Evolutionary conservation across 2,888 invertebrate genomes (phyloP).

Genomic region (Plagodis dolabraria): DNA sequence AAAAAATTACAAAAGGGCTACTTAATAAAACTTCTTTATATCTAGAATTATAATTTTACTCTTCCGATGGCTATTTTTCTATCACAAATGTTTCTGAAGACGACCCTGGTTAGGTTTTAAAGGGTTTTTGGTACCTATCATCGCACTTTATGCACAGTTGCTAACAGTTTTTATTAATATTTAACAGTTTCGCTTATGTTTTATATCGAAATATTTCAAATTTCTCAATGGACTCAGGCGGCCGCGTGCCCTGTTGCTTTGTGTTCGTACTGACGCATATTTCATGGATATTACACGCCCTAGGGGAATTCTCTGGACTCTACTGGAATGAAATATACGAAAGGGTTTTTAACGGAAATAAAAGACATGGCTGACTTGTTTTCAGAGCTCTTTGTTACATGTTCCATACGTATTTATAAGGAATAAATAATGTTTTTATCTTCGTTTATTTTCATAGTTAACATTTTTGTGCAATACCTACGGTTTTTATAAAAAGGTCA

Average conservation of each 20-base stretch:
- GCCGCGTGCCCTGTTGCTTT: conserved; percentile 55
- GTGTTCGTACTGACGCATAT: conserved; percentile 62
- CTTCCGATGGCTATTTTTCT: too few species aligned
- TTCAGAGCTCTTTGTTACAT: conserved; percentile 3
- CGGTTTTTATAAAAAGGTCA: too few species aligned
- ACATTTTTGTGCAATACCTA: neutral
- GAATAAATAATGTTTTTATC: neutral
- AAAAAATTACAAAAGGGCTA: too few species aligned
- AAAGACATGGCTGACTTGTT: conserved; percentile 29
- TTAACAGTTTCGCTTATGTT: conserved; percentile 43
- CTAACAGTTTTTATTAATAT: conserved; percentile 45
- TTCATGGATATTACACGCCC: conserved; percentile 59
- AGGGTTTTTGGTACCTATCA: conserved; percentile 33
- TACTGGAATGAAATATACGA: conserved; percentile 40
- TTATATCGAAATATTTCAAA: conserved; percentile 68
- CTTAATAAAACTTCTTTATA: too few species aligned
- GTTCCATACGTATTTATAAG: neutral
- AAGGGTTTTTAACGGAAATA: conserved; percentile 35
- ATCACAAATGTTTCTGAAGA: too few species aligned
- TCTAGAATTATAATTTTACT: too few species aligned
- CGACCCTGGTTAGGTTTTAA: conserved; percentile 10
- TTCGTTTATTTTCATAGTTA: neutral
- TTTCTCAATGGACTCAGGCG: conserved; percentile 48
- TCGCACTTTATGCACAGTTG: conserved; percentile 29
- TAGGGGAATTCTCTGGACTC: conserved; percentile 45